Conservation (phyloP, 2,113 vertebrate species). For the Macquaria australasica region DNA sequence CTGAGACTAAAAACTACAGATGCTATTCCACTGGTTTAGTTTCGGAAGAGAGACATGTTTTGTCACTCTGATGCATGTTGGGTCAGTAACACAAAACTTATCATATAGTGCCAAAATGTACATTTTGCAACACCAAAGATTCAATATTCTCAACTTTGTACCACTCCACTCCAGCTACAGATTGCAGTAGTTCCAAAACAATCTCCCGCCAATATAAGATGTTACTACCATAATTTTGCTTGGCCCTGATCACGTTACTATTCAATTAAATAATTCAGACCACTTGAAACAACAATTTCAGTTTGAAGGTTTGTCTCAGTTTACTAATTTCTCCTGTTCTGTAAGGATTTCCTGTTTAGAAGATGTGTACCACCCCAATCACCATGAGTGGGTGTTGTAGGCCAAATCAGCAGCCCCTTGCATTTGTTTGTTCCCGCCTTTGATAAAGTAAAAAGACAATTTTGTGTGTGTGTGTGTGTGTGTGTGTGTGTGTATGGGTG, state of each 20-base stretch:
- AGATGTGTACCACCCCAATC: not conserved
- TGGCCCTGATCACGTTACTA: not conserved
- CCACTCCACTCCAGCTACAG: not conserved
- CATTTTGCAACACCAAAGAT: not conserved
- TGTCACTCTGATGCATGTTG: not conserved
- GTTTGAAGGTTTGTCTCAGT: not conserved
- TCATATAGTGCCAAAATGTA: not conserved
- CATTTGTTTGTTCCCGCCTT: constrained; percentile 4
- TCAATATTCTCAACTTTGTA: not conserved
- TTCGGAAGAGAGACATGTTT: not conserved
- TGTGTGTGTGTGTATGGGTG: constrained; percentile 23
- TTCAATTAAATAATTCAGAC: not conserved
- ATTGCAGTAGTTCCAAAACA: not conserved
- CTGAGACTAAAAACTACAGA: not conserved
- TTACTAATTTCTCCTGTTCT: not conserved
- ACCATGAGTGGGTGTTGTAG: not conserved
- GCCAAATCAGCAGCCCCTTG: not conserved
- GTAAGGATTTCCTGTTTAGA: not conserved
- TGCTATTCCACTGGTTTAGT: not conserved
- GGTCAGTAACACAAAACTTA: not conserved
- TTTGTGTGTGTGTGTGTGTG: constrained; percentile 21
- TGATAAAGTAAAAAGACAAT: not conserved
- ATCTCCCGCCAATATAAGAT: not conserved
- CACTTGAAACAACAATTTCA: not conserved
- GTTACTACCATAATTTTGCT: not conserved